Conservation (phyloP, 2,113 vertebrate genomes). For the Atrichornis clamosus region DNA sequence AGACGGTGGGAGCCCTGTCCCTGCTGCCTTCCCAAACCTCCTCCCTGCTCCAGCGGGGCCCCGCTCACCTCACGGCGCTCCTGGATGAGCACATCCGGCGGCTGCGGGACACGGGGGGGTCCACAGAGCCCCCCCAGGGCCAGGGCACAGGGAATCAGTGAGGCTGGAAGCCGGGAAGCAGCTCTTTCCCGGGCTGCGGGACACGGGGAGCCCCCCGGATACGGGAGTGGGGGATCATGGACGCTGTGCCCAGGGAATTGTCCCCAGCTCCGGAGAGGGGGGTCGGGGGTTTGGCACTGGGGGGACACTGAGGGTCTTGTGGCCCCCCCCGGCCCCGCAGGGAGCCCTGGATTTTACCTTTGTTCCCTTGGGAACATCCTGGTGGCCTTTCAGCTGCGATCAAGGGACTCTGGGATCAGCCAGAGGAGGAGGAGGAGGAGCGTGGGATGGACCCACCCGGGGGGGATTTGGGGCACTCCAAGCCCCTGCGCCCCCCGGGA, state of each 20-base stretch:
- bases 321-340: accelerated
- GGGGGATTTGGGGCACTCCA: accelerated
- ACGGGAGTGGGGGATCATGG: accelerated
- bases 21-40: constrained; percentile 74
- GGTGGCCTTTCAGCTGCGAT: accelerated
- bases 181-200: not conserved
- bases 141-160: accelerated
- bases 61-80: constrained; percentile 73
- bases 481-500: accelerated
- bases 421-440: not conserved
- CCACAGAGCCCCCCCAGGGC: not conserved
- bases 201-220: not conserved
- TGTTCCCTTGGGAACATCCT: not conserved
- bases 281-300: accelerated
- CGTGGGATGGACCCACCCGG: accelerated
- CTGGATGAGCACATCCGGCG: constrained; percentile 81
- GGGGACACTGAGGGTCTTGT: not conserved
- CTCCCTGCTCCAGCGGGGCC: constrained; percentile 77
- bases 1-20: constrained; percentile 78
- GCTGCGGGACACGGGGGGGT: not conserved
- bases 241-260: not conserved
- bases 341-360: not conserved
- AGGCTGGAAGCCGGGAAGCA: accelerated
- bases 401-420: not conserved
- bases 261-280: not conserved